These are phyloP conservation scores for Magallana ariakensis DNA, from an alignment of 1,140 invertebrate genomes.

Conservation along the genomic window DNA sequence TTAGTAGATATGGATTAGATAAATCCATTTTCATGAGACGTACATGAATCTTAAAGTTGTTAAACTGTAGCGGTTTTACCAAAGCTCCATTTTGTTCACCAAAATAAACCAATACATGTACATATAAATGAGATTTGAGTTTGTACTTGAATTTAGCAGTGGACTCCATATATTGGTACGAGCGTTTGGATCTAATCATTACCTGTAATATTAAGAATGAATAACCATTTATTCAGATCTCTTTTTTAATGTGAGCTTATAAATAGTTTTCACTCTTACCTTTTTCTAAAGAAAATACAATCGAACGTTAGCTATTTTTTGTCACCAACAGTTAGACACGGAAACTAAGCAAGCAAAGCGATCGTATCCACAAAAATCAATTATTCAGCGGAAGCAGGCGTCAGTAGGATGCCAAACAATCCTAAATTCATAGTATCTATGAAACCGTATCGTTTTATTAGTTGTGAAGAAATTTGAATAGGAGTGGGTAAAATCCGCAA, in stretches of 20 bases:
- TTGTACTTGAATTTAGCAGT: not conserved
- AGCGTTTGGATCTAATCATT: not conserved
- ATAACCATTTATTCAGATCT: not conserved
- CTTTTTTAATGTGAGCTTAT: not conserved
- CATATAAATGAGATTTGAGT: not conserved
- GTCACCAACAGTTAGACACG: too few relatives aligned
- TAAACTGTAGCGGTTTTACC: not conserved
- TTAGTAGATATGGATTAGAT: not conserved
- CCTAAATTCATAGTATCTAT: too few relatives aligned
- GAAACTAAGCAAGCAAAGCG: too few relatives aligned
- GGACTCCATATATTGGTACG: not conserved
- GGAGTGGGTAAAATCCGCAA: too few relatives aligned
- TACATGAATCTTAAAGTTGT: not conserved
- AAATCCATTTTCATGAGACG: not conserved
- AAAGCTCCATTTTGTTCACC: not conserved
- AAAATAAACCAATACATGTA: too few relatives aligned
- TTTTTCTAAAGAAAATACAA: not conserved
- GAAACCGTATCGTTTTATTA: too few relatives aligned
- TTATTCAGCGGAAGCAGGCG: too few relatives aligned
- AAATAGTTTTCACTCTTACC: constrained; percentile 3
- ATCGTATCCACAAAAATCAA: too few relatives aligned
- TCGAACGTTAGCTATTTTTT: too few relatives aligned
- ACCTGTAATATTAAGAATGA: not conserved
- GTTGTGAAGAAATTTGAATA: too few relatives aligned
- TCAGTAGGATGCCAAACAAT: too few relatives aligned